Percentiles rank a stretch among this genome's conserved stretches.
Evolutionary conservation across 1,140 invertebrate species (phyloP).

Genomic region (Zaprionus inermis): DNA sequence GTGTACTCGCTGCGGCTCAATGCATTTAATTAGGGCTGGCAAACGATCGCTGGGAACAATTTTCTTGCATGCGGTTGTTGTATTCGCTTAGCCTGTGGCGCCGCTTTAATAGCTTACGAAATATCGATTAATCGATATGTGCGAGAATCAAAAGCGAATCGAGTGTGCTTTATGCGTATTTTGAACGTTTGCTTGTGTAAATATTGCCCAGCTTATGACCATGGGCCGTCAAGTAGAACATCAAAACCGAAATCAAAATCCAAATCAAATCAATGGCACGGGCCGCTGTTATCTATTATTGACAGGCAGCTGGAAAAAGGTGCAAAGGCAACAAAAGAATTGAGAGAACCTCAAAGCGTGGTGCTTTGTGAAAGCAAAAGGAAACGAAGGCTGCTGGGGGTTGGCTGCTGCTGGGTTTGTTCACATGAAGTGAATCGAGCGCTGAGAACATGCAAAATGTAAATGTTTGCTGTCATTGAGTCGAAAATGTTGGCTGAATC

Average conservation of each 20-base stretch:
- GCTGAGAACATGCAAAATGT: slow-evolving; percentile 71
- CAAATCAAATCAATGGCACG: slow-evolving; percentile 2
- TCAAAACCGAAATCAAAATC: not conserved
- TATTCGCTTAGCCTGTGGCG: no score
- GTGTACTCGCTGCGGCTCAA: no score
- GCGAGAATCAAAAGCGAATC: not conserved
- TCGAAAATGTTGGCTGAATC: slow-evolving; percentile 66
- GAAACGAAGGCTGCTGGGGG: not conserved
- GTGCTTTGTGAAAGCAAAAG: slow-evolving; percentile 8
- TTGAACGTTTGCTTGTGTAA: slow-evolving; percentile 4
- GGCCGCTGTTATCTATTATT: slow-evolving; percentile 38
- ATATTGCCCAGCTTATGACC: slow-evolving; percentile 27
- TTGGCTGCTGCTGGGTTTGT: not conserved
- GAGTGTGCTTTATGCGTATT: not conserved
- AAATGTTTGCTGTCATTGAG: slow-evolving; percentile 80
- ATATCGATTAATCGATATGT: not conserved
- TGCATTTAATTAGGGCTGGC: no score
- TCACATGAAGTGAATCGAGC: slow-evolving; percentile 17
- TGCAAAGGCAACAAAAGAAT: slow-evolving; percentile 36
- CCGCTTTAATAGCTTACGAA: not conserved
- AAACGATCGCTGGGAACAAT: no score
- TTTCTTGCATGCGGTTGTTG: no score
- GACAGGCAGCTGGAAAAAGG: slow-evolving; percentile 25
- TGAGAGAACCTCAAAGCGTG: slow-evolving; percentile 11
- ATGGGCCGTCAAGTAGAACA: not conserved